Conservation (phyloP, 1,140 invertebrate genomes). For the Leptoteleia sp. region DNA sequence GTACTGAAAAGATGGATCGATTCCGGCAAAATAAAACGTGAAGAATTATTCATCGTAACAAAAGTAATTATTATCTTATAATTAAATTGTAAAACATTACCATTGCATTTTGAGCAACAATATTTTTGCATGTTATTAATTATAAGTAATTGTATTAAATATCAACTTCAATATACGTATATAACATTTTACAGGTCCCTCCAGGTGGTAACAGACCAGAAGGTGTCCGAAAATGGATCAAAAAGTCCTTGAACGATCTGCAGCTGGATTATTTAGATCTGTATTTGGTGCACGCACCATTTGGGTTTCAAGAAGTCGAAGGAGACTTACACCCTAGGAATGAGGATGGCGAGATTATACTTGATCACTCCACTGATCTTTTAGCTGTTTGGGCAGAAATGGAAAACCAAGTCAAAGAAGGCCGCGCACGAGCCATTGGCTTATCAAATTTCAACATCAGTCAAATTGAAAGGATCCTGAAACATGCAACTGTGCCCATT, state of each 20-base stretch:
- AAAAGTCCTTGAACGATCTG: conserved; percentile 83
- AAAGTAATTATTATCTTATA: conserved; percentile 83
- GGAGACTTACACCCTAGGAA: conserved; percentile 79
- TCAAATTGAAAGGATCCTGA: conserved; percentile 85
- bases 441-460: conserved; percentile 89
- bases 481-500: conserved; percentile 82
- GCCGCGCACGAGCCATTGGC: conserved; percentile 86
- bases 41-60: conserved; percentile 86
- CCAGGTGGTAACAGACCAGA: conserved; percentile 79
- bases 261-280: conserved; percentile 86
- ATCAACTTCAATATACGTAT: conserved; percentile 5
- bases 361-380: conserved; percentile 86
- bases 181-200: conserved; percentile 77
- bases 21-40: conserved; percentile 83
- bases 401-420: conserved; percentile 84
- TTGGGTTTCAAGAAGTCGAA: conserved; percentile 83
- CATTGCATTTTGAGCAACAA: too few species aligned
- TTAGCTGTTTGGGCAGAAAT: conserved; percentile 88
- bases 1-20: conserved; percentile 84
- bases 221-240: conserved; percentile 83
- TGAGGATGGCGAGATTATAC: conserved; percentile 83
- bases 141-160: conserved; percentile 1
- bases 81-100: too few species aligned
- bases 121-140: too few species aligned
- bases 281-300: conserved; percentile 86